Evolutionary conservation across 1,140 invertebrate species (phyloP).

Genomic region (Atta cephalotes): DNA sequence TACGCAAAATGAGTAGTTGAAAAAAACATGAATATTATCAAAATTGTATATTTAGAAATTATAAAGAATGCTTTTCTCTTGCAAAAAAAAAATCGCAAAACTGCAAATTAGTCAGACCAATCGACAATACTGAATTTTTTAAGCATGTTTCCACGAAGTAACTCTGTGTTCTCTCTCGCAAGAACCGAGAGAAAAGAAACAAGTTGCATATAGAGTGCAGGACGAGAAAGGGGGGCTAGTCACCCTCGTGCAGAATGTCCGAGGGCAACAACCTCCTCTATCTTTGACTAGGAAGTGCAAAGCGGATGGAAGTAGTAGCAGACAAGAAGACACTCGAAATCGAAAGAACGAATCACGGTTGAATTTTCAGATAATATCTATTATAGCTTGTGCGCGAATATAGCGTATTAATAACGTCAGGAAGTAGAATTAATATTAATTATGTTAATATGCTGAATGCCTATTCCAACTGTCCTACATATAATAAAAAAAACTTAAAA

Average conservation of each 20-base stretch:
- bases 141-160: slow-evolving; percentile 54
- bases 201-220: slow-evolving; percentile 61
- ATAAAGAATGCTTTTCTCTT: neutral
- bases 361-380: neutral
- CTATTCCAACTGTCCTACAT: neutral
- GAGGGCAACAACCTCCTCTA: slow-evolving; percentile 72
- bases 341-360: slow-evolving; percentile 12
- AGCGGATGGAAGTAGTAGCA: slow-evolving; percentile 40
- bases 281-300: slow-evolving; percentile 63
- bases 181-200: slow-evolving; percentile 35
- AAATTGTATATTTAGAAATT: neutral
- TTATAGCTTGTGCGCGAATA: neutral
- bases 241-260: slow-evolving; percentile 68
- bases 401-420: neutral
- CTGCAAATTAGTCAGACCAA: slow-evolving; percentile 18
- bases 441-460: neutral
- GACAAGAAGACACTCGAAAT: slow-evolving; percentile 8
- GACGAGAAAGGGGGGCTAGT: slow-evolving; percentile 62
- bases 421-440: neutral
- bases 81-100: neutral
- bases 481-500: neutral
- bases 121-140: slow-evolving; percentile 63
- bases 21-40: neutral
- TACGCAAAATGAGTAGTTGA: neutral
- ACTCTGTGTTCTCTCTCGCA: slow-evolving; percentile 44